Base-by-base conservation (phyloP, 2,113 vertebrate genomes). In the Alaudala cheleensis region DNA sequence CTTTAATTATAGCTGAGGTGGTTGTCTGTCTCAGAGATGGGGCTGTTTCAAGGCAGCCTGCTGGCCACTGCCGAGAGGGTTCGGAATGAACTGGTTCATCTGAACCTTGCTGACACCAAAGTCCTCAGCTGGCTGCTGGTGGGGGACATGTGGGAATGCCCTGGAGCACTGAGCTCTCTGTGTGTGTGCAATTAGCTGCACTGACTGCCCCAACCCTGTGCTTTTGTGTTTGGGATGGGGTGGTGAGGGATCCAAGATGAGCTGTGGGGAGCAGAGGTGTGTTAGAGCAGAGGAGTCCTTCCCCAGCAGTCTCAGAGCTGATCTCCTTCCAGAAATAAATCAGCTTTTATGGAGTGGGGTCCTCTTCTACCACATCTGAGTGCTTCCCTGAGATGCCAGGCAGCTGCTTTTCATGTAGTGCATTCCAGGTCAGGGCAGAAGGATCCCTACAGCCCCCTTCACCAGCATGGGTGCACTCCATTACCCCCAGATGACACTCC, bases 1-100 rank as follows among this genome's bases (percentile, higher is more conserved):
- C 96, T 98, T 98, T 98, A 98, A 98, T 98, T 98, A 98, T 96
- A 97, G 97, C 70, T 88, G 96, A 97, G 96, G 96, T 93, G 72
- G 96, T 66, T 97, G 96, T 96, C 97, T 97, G 70, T 96, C 92
- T 97, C 82, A 81, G 95, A 91, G 93, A 88, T 40, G 69, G 88
- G 92, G 83, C 82, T 95, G 65, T 66, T 87, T 45, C 53, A 16
- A 49, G 70, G 81, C 92, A 94, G 95, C 69, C 66, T 90, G 88
- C 88, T 93, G 95, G 84, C 86, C 92, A 78, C 70, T 10, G 8
- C 47, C 4, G 1, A 31, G 69, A 57, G 60, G 49, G 31, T 60
- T 72, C 61, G 62, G 69, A 82, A 78, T 8, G 81, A 78, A 28
- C 31, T 21, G 61, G 50, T 89, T 81, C 54, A 11, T 70, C 82